Conservation (phyloP, 2,797 vertebrate genomes). For the Sebastes minor region DNA sequence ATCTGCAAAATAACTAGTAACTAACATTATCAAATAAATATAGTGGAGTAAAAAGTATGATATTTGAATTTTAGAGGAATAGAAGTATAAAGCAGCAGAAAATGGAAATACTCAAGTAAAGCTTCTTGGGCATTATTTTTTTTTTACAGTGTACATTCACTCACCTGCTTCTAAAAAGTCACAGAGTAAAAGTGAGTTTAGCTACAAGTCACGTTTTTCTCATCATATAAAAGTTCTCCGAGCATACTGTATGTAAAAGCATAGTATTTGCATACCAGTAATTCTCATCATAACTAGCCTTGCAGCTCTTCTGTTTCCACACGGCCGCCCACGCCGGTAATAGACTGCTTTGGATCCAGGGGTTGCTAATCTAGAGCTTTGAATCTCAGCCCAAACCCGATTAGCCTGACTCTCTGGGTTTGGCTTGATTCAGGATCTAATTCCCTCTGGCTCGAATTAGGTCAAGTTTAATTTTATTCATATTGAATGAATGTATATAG, state of each 20-base stretch:
- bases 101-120: no score
- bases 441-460: slow-evolving; percentile 36
- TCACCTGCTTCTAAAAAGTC: not conserved
- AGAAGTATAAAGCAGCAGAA: no score
- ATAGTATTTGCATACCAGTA: not conserved
- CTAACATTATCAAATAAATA: no score
- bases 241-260: not conserved
- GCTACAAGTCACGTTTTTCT: not conserved
- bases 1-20: no score
- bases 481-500: not conserved
- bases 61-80: no score
- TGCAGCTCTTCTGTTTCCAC: slow-evolving; percentile 22
- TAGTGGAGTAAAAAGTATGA: no score
- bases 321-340: slow-evolving; percentile 32
- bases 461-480: slow-evolving; percentile 46
- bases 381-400: slow-evolving; percentile 51
- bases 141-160: not conserved
- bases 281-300: slow-evolving; percentile 13
- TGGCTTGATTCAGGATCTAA: slow-evolving; percentile 41
- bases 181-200: not conserved
- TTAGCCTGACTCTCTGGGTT: slow-evolving; percentile 36
- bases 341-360: slow-evolving; percentile 29
- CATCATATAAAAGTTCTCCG: not conserved
- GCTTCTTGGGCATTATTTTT: not conserved
- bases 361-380: slow-evolving; percentile 43